phyloP scores from a whole-genome alignment of 2,888 invertebrate species.

The Antheraea assamensis region DNA sequence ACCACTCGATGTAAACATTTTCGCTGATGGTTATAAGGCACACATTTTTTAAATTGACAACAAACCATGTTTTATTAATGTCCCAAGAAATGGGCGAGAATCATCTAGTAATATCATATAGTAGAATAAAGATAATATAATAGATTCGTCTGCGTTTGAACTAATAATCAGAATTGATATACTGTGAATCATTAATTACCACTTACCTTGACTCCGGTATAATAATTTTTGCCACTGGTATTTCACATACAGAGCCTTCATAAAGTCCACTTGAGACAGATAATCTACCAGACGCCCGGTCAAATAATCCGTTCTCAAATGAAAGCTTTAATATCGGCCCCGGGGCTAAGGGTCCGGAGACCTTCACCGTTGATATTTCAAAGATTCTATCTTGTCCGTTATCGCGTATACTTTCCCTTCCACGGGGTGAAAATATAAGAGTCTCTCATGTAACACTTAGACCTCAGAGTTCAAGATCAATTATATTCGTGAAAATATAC shows the following conservation, averaged over 20 bases:
- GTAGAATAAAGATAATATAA: neutral
- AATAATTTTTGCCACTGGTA: neutral
- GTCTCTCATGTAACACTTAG: neutral
- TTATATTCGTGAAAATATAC: too few relatives aligned
- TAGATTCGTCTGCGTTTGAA: neutral
- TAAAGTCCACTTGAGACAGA: neutral
- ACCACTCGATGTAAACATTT: too few relatives aligned
- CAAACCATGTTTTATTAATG: too few relatives aligned
- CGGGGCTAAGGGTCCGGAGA: neutral
- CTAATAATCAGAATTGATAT: neutral
- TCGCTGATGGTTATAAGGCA: too few relatives aligned
- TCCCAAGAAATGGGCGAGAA: too few relatives aligned
- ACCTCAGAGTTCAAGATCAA: too few relatives aligned
- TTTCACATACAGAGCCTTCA: neutral
- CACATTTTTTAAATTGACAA: too few relatives aligned
- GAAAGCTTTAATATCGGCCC: constrained; percentile 12
- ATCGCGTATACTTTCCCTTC: neutral
- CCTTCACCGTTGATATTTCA: neutral
- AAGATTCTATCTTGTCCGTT: neutral
- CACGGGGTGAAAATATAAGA: neutral
- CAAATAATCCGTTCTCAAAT: constrained; percentile 7
- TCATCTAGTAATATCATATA: neutral
- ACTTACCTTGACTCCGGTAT: neutral
- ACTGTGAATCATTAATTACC: neutral
- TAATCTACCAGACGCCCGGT: neutral